Percentiles rank a stretch among this genome's conserved stretches.
Conservation (phyloP, 2,113 vertebrate genomes). For the Lepisosteus oculatus region DNA sequence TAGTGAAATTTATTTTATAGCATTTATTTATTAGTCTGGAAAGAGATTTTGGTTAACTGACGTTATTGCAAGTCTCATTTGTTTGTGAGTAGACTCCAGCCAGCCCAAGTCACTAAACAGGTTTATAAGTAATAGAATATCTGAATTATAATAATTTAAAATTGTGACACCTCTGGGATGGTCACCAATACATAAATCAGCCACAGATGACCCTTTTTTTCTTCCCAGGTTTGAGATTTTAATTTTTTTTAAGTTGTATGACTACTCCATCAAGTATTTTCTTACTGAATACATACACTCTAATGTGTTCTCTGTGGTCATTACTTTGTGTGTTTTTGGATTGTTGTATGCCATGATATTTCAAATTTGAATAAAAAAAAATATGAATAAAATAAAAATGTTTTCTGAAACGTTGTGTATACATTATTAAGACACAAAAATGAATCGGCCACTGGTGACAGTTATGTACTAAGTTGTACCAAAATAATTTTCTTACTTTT, state of each 20-base stretch:
- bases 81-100: conserved; percentile 16
- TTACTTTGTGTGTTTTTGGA: background rate
- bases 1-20: background rate
- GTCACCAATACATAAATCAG: conserved; percentile 8
- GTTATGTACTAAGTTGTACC: too few species aligned
- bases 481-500: too few species aligned
- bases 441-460: too few species aligned
- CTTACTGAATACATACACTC: too few species aligned
- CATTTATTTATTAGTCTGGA: conserved; percentile 23
- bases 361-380: too few species aligned
- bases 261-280: too few species aligned
- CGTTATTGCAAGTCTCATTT: conserved; percentile 12
- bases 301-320: background rate
- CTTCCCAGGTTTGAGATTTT: background rate
- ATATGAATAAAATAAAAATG: too few species aligned
- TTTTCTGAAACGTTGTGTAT: too few species aligned
- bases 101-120: conserved; percentile 10
- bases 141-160: conserved; percentile 22
- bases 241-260: too few species aligned
- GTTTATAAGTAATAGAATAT: conserved; percentile 27
- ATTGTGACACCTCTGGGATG: conserved; percentile 12
- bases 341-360: background rate
- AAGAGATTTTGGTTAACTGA: background rate
- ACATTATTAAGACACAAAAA: too few species aligned
- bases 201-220: conserved; percentile 6